phyloP scores from a whole-genome alignment of 1,140 invertebrate genomes.

The Ceratina japonica region DNA sequence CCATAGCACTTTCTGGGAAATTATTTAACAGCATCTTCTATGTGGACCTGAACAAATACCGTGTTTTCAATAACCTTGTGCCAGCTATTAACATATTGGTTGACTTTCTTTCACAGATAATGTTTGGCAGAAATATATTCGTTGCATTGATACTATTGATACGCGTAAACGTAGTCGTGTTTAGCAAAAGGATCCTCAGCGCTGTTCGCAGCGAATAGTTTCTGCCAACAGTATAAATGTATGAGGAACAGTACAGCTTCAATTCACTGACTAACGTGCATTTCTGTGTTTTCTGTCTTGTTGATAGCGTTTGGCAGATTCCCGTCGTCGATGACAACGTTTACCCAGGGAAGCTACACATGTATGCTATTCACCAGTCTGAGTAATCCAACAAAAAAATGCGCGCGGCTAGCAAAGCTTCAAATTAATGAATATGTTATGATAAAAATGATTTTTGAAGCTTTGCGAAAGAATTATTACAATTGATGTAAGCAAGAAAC shows the following conservation, averaged over 20 bases:
- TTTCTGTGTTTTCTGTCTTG: slow-evolving; percentile 80
- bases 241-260: slow-evolving; percentile 64
- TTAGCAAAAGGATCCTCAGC: no score
- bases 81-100: slow-evolving; percentile 70
- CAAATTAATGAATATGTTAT: slow-evolving; percentile 37
- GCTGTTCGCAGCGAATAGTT: slow-evolving; percentile 24
- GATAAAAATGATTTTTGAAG: slow-evolving; percentile 47
- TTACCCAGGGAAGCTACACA: slow-evolving; percentile 93
- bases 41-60: slow-evolving; percentile 65
- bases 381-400: slow-evolving; percentile 72
- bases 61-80: slow-evolving; percentile 58
- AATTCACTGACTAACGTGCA: slow-evolving; percentile 68
- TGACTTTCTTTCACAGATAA: slow-evolving; percentile 70
- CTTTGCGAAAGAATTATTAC: slow-evolving; percentile 48
- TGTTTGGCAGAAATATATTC: slow-evolving; percentile 65
- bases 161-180: background rate
- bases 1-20: slow-evolving; percentile 56
- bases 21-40: slow-evolving; percentile 64
- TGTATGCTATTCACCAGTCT: slow-evolving; percentile 85
- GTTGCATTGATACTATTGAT: slow-evolving; percentile 8
- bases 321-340: slow-evolving; percentile 88
- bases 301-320: slow-evolving; percentile 90
- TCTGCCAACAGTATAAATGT: slow-evolving; percentile 52
- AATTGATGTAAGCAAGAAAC: slow-evolving; percentile 47
- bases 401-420: slow-evolving; percentile 66